Base-by-base conservation (phyloP, 2,797 vertebrate species). In the Orestias chungarensis region DNA sequence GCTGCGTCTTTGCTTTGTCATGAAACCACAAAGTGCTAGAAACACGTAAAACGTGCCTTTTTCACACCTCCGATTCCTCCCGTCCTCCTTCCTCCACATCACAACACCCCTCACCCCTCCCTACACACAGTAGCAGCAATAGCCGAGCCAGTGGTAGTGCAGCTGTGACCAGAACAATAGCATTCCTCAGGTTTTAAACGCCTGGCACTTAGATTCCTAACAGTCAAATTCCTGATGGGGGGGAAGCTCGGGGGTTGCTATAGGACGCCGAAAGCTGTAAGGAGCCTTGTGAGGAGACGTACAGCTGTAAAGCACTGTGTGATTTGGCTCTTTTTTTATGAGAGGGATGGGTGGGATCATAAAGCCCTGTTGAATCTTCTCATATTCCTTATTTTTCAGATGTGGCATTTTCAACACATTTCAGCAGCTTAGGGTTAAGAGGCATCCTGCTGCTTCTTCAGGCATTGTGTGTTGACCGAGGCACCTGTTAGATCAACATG, bases 91-190 rank as follows among this genome's bases (percentile, higher is more conserved):
- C 81, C 81, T 75, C 69, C 76, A 6, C 50, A 43, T 23, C 64
- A 38, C 1, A 31, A 17, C 61, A 14, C 44, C n/a, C 18, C 18
- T 29, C 17, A 31, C 29, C 4, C 17, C 62, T 47, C 61, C 73
- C 38, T 76, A 57, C 71, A 54, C 78, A 71, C 78, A 82, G 85
- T 68, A 73, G 88, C 87, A 88, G 87, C 81, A 82, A 84, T 78
- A 85, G 83, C 77, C 72, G 11, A 78, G 76, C 83, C 79, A 77
- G 80, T 23, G 77, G 83, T 86, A 65, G 75, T 88, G 89, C 89
- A 92, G 91, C 92, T 92, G 91, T 93, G 88, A 89, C 90, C 86
- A 83, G 88, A 92, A 91, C 92, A 93, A 93, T 92, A 86, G 84
- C 87, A 93, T 93, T 93, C 92, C 88, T 92, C 81, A 47, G 87